Evolutionary conservation across 2,113 vertebrate species (phyloP).

Genomic region (Sebastes fasciatus): DNA sequence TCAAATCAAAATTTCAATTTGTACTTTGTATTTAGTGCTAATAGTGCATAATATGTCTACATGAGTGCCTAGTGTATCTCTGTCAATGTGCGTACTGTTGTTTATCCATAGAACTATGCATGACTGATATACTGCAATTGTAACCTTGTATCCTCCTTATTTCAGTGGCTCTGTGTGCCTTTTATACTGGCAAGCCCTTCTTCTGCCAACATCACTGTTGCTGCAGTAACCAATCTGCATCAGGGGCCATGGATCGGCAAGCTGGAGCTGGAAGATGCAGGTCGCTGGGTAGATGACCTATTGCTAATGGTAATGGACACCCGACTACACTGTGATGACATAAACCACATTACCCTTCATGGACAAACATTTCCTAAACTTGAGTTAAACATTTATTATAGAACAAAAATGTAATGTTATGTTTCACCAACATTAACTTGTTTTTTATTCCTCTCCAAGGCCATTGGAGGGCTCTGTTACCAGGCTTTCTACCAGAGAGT

Average conservation of each 20-base stretch:
- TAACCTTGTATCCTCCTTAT: neutral
- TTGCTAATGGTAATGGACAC: slow-evolving; percentile 77
- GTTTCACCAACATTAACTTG: slow-evolving; percentile 21
- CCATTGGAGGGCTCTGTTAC: slow-evolving; percentile 80
- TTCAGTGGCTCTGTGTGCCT: slow-evolving; percentile 84
- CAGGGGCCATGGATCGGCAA: slow-evolving; percentile 81
- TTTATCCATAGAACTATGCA: neutral
- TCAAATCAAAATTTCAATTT: neutral
- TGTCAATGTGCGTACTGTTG: neutral
- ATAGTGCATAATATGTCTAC: too few relatives aligned
- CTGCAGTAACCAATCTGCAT: slow-evolving; percentile 58
- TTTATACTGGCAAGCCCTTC: slow-evolving; percentile 80
- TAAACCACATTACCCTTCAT: neutral
- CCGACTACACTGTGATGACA: neutral
- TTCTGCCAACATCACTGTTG: slow-evolving; percentile 69
- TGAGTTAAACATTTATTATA: neutral
- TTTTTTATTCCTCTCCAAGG: slow-evolving; percentile 52
- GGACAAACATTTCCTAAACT: neutral
- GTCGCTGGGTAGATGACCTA: slow-evolving; percentile 84
- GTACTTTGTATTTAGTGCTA: neutral
- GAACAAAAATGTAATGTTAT: neutral
- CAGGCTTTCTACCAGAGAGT: slow-evolving; percentile 86
- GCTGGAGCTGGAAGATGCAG: slow-evolving; percentile 72
- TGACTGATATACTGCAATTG: neutral
- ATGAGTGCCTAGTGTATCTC: neutral